Base-by-base conservation (phyloP, 1,140 invertebrate genomes). In the Trialeurodes vaporariorum region DNA sequence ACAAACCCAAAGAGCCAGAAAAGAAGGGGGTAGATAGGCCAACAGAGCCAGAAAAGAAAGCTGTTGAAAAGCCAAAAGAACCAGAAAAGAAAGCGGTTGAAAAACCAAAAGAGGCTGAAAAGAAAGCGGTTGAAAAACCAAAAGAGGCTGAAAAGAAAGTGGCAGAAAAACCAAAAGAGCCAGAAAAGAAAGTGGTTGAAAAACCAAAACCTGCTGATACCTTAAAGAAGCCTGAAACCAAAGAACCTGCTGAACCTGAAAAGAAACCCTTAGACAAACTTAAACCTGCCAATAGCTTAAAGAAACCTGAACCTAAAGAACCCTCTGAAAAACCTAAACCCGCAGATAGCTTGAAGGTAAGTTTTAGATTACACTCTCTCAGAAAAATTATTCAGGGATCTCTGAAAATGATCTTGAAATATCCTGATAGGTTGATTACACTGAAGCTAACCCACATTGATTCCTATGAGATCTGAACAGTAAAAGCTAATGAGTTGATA, bases 41-140 rank as follows among this genome's bases (percentile, higher is more conserved):
- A 9, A 5, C 5, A 17, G 34, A 49, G 34, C 34, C 34, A 9
- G 34, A 49, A 17, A 49, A 49, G 34, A 49, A 49, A 49, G 5
- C 34, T n/a, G n/a, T n/a, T n/a, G n/a, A n/a, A n/a, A 49, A 49
- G 34, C 34, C 34, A 9, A 49, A 49, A 49, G 17, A 49, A 49
- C 5, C 17, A 17, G 34, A 49, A 17, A 17, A 5, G 5, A 49
- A 49, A 49, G 59, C 66, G 59, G 64, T 63, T 63, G 64, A 69
- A 66, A 58, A 66, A 49, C 49, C 60, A 13, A 69, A 69, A 65
- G 65, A 69, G 34, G 34, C 34, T n/a, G 68, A 69, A 1, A 66
- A 66, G 59, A 63, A 66, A 59, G 1, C 25, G 17, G 68, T 65
- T 24, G 27, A 65, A 27, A 23, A 61, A 17, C 34, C 34, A 5